Conservation (phyloP, 2,888 invertebrate species). For the Cantharis flavilabris region DNA sequence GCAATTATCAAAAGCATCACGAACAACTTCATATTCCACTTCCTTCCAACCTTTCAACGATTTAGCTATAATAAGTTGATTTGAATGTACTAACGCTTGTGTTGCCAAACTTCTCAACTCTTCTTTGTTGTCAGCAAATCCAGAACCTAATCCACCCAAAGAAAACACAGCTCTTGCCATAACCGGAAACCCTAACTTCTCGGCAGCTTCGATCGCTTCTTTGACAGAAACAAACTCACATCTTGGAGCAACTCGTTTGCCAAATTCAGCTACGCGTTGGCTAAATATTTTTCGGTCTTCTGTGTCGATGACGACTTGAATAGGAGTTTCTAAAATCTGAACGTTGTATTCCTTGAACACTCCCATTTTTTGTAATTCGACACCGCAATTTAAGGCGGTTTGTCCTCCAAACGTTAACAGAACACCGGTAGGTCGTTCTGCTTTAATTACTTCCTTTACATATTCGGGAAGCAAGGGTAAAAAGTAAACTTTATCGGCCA, state of each 20-base stretch:
- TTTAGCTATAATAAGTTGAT: slow-evolving; percentile 93
- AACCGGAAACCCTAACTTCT: slow-evolving; percentile 91
- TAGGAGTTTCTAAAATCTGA: slow-evolving; percentile 93
- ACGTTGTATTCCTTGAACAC: slow-evolving; percentile 89
- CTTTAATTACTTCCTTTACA: no score
- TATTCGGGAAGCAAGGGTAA: no score
- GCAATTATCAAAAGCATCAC: slow-evolving; percentile 98
- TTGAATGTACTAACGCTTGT: no score
- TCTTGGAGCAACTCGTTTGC: slow-evolving; percentile 94
- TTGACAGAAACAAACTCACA: slow-evolving; percentile 88
- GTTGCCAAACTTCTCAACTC: no score
- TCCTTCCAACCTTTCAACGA: slow-evolving; percentile 99
- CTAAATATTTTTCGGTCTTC: slow-evolving; percentile 97
- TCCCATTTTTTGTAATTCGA: slow-evolving; percentile 82
- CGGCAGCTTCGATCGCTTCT: slow-evolving; percentile 87
- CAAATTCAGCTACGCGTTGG: slow-evolving; percentile 84
- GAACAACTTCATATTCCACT: slow-evolving; percentile 98
- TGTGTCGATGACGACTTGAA: slow-evolving; percentile 93
- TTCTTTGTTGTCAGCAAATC: slow-evolving; percentile 95
- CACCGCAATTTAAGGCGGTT: no score
- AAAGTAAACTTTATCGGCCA: no score
- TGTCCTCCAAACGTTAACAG: no score
- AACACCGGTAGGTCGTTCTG: no score
- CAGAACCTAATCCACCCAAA: slow-evolving; percentile 97
- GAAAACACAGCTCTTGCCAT: slow-evolving; percentile 97